Evolutionary conservation across 1,140 invertebrate genomes (phyloP).

Genomic region (Sarcophaga bullata): DNA sequence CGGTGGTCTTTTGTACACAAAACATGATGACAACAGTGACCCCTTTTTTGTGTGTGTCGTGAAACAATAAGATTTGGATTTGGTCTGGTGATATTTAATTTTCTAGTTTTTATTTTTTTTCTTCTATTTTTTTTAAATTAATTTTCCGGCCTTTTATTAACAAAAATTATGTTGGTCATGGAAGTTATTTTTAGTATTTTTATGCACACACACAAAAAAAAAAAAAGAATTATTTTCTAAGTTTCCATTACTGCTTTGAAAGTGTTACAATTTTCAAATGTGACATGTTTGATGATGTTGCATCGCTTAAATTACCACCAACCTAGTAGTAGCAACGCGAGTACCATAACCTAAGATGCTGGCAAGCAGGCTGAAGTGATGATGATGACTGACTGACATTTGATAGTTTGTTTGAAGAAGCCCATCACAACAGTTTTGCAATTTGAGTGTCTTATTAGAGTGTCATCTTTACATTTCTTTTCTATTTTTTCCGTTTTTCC

Average conservation of each 20-base stretch:
- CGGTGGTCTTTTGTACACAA: no score
- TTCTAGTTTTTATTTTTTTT: no score
- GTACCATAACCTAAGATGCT: not conserved
- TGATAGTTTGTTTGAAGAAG: no score
- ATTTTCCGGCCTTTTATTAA: not conserved
- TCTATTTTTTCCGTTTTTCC: not conserved
- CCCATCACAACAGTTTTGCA: not conserved
- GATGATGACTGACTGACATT: not conserved
- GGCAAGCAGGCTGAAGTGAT: not conserved
- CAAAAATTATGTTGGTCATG: not conserved
- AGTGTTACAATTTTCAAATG: constrained; percentile 1
- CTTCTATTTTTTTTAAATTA: no score
- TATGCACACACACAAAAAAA: not conserved
- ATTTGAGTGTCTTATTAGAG: not conserved
- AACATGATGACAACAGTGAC: no score
- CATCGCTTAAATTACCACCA: not conserved
- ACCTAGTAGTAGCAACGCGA: no score
- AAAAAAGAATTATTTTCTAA: not conserved
- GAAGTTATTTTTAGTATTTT: not conserved
- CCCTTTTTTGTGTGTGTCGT: no score
- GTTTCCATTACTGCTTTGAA: not conserved
- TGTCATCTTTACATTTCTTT: constrained; percentile 6
- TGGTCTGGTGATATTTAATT: no score
- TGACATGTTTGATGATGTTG: constrained; percentile 14
- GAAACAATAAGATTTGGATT: no score